Percentiles rank a stretch among this genome's conserved stretches.
Conservation (phyloP, 2,888 invertebrate species). For the Lepidonotus clava region DNA sequence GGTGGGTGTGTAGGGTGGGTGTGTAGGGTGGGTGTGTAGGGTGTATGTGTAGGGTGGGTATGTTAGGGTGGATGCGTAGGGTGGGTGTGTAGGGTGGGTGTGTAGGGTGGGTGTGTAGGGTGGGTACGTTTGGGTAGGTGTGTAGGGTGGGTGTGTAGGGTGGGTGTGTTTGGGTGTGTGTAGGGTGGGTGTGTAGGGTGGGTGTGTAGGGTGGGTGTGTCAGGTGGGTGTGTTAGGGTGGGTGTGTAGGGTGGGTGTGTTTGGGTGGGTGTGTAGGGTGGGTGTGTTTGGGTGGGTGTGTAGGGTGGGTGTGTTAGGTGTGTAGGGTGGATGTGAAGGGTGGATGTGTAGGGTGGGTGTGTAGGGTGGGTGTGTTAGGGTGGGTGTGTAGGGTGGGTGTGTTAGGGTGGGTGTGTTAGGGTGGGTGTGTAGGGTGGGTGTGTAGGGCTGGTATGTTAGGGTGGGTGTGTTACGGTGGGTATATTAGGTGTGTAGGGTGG, state of each 20-base stretch:
- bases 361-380: neutral
- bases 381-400: neutral
- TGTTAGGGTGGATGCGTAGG: neutral
- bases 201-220: neutral
- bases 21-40: neutral
- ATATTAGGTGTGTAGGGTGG: neutral
- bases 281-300: neutral
- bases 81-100: neutral
- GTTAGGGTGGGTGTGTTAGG: neutral
- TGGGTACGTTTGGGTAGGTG: neutral
- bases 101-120: neutral
- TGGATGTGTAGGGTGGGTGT: neutral
- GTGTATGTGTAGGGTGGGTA: neutral
- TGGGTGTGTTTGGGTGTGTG: neutral
- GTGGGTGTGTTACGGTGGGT: neutral
- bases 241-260: neutral
- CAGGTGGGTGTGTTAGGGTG: neutral
- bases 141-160: neutral
- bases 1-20: neutral
- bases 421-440: neutral
- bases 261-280: neutral
- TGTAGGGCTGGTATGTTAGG: neutral
- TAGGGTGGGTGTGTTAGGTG: neutral
- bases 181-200: neutral
- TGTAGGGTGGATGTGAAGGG: neutral